Evolutionary conservation across 2,113 vertebrate genomes (phyloP).

Genomic region (Procavia capensis): DNA sequence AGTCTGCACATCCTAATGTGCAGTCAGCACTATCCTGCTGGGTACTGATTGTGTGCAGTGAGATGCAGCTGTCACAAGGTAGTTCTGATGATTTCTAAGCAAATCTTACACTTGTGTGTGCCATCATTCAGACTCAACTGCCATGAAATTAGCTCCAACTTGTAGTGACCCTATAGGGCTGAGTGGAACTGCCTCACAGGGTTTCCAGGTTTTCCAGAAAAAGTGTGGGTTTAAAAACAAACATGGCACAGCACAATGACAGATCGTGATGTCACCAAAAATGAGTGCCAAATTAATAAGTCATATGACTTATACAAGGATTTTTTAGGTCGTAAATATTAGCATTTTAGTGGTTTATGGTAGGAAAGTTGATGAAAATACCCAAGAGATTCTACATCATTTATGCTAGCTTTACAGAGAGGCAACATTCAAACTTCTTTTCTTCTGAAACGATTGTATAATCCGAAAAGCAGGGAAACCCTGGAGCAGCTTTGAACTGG

Average conservation of each 20-base stretch:
- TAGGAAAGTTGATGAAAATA: conserved; percentile 25
- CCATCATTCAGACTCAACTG: no score
- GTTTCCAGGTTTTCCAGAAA: background rate
- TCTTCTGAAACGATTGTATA: background rate
- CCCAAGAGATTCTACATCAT: background rate
- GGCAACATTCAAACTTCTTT: conserved; percentile 14
- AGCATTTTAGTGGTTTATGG: conserved; percentile 38
- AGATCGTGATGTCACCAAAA: background rate
- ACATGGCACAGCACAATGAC: background rate
- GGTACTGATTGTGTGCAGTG: no score
- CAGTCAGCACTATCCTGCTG: no score
- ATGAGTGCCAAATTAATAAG: conserved; percentile 30
- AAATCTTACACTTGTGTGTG: no score
- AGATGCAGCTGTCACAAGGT: no score
- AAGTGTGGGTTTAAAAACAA: background rate
- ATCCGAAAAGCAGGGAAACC: no score
- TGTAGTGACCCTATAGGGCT: no score
- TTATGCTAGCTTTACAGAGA: conserved; percentile 26
- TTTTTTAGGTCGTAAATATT: conserved; percentile 18
- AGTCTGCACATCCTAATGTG: background rate
- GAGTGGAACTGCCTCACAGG: no score
- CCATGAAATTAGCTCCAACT: no score
- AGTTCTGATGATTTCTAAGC: no score
- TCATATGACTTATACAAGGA: background rate
- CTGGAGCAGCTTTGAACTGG: no score